Evolutionary conservation across 92 coral and sea anemone genomes (phyloP), one percentile per base, ranked within the genome.

Genomic region (Siderastrea siderea): DNA sequence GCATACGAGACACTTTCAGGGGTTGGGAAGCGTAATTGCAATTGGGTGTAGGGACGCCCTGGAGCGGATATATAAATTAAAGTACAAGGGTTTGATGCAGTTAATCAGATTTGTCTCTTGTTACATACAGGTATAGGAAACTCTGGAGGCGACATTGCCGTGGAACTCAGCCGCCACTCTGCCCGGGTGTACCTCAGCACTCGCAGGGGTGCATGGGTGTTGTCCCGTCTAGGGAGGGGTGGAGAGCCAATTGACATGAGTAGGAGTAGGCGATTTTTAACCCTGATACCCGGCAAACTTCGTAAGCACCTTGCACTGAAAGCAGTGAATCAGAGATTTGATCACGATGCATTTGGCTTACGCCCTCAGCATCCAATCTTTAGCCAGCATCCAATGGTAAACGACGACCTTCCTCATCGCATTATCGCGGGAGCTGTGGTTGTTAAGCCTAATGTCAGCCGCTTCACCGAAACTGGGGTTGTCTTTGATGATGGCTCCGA

Each of bases 141-240:
- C 84, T 95, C 98, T 67, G 98, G 97, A 69, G 98, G 99, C 48
- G 98, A 97, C 57, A 95, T 97, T 61, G 92, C 97, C 14, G 99
- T 97, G 71, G 99, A 97, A 78, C 95, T 97, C 17, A 94, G 99
- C 75, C 94, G 98, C 16, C 98, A 95, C 70, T 88, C 96, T 4
- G 72, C 90, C 5, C 80, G 87, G 48, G 99, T 95, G 2, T 95
- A 81, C 65, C 98, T 97, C 14, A 97, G 99, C 68, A 97, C 97
- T 47, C 96, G 99, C 49, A 82, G 92, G 66, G 99, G 98, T 44
- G 86, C 98, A 13, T 97, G 98, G 98, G 94, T 97, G 0, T 57
- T 97, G 26, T 95, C 98, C 47, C 93, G 98, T 11, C 78, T 97
- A 8, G 78, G 79, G 50, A 67, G 84, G 45, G 91, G 94, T 48